Evolutionary conservation across 2,797 vertebrate genomes (phyloP).

Genomic region (Enteromius treurensis): DNA sequence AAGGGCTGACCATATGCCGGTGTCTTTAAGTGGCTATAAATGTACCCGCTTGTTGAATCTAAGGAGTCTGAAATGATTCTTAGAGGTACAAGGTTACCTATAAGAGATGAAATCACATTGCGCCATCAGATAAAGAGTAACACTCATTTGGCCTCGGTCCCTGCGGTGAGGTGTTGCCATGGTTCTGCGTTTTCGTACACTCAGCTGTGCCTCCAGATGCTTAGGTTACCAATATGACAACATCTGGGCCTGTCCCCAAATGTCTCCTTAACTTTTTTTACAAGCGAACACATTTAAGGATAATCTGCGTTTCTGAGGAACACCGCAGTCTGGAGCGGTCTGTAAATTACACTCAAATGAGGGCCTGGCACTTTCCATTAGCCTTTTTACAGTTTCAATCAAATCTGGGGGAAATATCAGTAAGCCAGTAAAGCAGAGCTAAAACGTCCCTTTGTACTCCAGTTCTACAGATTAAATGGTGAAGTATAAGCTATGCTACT

Average conservation of each 20-base stretch:
- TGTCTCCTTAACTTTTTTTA: conserved; percentile 57
- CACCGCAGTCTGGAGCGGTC: conserved; percentile 30
- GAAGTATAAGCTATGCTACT: background rate
- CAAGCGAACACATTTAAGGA: conserved; percentile 41
- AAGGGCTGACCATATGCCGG: conserved; percentile 12
- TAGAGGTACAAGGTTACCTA: conserved; percentile 12
- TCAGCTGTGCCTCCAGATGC: conserved; percentile 47
- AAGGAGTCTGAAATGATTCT: conserved; percentile 27
- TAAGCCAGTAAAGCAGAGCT: conserved; percentile 35
- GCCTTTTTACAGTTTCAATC: conserved; percentile 58
- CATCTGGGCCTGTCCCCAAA: conserved; percentile 53
- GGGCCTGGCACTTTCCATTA: conserved; percentile 55
- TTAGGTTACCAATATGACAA: conserved; percentile 46
- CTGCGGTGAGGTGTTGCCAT: conserved; percentile 11
- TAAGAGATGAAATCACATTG: conserved; percentile 19
- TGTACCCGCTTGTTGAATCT: conserved; percentile 16
- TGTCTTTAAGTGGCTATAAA: conserved; percentile 37
- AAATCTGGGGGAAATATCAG: conserved; percentile 60
- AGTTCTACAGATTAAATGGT: conserved; percentile 41
- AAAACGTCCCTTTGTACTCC: conserved; percentile 33
- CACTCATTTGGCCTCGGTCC: conserved; percentile 34
- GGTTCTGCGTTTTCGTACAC: conserved; percentile 7
- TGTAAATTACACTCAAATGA: conserved; percentile 58
- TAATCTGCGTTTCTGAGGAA: conserved; percentile 52
- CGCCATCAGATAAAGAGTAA: conserved; percentile 41